Evolutionary conservation across 2,888 invertebrate species (phyloP).

Genomic region (Caenorhabditis japonica): DNA sequence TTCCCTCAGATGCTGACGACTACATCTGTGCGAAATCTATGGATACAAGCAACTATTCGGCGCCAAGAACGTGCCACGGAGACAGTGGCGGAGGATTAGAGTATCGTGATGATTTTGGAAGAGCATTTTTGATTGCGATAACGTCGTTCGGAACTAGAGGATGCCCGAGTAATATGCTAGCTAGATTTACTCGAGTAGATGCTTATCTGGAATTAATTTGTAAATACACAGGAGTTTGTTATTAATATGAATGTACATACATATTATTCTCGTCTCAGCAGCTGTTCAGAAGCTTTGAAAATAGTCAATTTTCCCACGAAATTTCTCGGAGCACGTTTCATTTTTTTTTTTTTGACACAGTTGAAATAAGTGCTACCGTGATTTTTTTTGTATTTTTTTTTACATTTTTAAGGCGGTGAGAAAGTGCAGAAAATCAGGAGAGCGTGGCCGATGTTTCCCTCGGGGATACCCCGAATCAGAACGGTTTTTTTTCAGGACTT

Average conservation of each 20-base stretch:
- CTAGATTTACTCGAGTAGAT: constrained; percentile 71
- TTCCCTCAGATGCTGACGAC: constrained; percentile 69
- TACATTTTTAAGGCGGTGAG: too few relatives aligned
- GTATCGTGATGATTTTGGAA: constrained; percentile 63
- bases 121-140: constrained; percentile 68
- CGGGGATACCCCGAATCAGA: too few relatives aligned
- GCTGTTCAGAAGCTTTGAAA: too few relatives aligned
- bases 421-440: too few relatives aligned
- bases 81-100: constrained; percentile 74
- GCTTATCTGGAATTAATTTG: constrained; percentile 68
- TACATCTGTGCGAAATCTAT: constrained; percentile 73
- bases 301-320: too few relatives aligned
- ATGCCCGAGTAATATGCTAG: constrained; percentile 75
- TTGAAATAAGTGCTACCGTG: too few relatives aligned
- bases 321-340: too few relatives aligned
- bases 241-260: constrained; percentile 43
- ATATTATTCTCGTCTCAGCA: too few relatives aligned
- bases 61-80: constrained; percentile 74
- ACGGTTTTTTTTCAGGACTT: too few relatives aligned
- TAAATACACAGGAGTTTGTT: constrained; percentile 71
- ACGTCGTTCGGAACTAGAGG: constrained; percentile 75
- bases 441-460: too few relatives aligned
- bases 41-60: constrained; percentile 63
- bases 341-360: too few relatives aligned
- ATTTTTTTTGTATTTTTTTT: too few relatives aligned